Conservation (phyloP, 2,113 vertebrate genomes). For the Heteronetta atricapilla region DNA sequence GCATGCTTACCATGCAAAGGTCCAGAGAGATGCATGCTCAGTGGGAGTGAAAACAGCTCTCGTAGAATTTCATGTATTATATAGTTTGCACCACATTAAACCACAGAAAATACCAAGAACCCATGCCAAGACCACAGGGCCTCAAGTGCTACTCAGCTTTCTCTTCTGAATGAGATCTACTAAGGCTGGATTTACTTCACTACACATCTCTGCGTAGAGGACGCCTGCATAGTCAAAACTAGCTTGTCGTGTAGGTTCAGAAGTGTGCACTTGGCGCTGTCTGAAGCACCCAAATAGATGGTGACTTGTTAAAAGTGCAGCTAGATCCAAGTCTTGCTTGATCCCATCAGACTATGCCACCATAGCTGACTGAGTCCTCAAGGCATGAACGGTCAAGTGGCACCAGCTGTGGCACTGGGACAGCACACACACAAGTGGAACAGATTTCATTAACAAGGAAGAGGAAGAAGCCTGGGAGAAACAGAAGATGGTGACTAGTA, state of each 20-base stretch:
- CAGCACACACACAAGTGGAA: not conserved
- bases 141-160: not conserved
- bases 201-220: not conserved
- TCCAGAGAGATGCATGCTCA: not conserved
- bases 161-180: not conserved
- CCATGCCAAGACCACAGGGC: not conserved
- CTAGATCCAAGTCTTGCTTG: not conserved
- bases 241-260: not conserved
- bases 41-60: not conserved
- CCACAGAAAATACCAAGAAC: not conserved
- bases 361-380: not conserved
- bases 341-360: not conserved
- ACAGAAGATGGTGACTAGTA: not conserved
- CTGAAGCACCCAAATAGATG: not conserved
- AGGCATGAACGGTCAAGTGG: not conserved
- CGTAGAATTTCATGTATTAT: rapidly evolving
- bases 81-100: not conserved
- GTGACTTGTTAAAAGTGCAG: not conserved
- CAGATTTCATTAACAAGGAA: not conserved
- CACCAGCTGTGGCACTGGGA: not conserved
- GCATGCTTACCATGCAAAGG: not conserved
- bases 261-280: not conserved
- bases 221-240: not conserved
- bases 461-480: not conserved
- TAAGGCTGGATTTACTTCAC: not conserved